Base-by-base conservation (phyloP, 2,797 vertebrate genomes). In the Phataginus tricuspis region DNA sequence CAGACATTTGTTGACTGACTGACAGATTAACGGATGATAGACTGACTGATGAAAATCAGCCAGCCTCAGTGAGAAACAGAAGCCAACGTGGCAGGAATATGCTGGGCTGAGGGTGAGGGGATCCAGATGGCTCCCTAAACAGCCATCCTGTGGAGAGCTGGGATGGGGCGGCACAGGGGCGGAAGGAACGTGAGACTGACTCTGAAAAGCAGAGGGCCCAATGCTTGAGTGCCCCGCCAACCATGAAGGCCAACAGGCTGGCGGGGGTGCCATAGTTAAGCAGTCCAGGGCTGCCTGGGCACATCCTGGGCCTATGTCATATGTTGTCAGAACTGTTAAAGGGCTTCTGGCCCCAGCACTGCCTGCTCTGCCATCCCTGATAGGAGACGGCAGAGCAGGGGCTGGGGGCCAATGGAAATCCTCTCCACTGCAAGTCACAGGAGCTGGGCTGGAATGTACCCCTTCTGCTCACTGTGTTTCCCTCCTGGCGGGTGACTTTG, bases 181-280 rank as follows among this genome's bases (percentile, higher is more conserved):
- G 7, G n/a, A 77, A 57, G 49, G 45, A n/a, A 29, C 9, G 0
- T 31, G 16, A 25, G 39, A 59, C 25, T 39, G 55, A 42, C 39
- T 39, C 86, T 2, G 19, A n/a, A 61, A 16, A 55, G 72, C 79
- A 45, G 7, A 21, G 57, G 29, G 37, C n/a, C 31, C 7, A 39
- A 29, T 18, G 21, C 21, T 3, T 3, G n/a, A 90, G 37, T 59
- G 74, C 68, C 27, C n/a, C 63, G 59, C 31, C 59, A 51, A 34
- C 1, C 29, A 90, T 78, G 14, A 51, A 71, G n/a, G 49, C 25
- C 2, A 5, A 37, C 7, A 4, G 84, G 49, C 59, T 39, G 78
- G 61, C 49, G 11, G 2, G 72, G 68, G 42, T 0, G 16, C 19
- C 55, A 9, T 1, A 0, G 64, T 1, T 9, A 3, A 29, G 63